A percentile compares a stretch with the other conserved stretches of the same genome.
These are phyloP conservation scores for Bucco capensis DNA, from an alignment of 2,113 vertebrate species.

Conservation along the genomic window DNA sequence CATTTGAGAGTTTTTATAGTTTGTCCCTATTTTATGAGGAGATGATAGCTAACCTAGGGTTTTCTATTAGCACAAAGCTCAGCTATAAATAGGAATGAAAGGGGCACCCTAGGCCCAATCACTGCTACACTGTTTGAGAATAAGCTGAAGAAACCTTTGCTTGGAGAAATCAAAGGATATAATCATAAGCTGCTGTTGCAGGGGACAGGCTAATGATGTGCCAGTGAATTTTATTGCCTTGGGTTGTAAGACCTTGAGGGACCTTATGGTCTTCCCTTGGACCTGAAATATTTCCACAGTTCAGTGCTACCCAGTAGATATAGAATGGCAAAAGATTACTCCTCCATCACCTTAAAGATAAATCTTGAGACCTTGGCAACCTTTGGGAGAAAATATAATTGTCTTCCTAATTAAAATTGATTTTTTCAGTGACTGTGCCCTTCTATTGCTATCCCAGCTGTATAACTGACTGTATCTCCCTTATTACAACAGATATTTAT, in stretches of 20 bases:
- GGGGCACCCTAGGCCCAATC: neutral
- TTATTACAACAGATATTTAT: constrained; percentile 63
- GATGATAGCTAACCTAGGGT: neutral
- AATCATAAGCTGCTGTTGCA: constrained; percentile 35
- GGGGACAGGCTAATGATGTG: constrained; percentile 32
- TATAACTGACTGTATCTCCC: constrained; percentile 40
- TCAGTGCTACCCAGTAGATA: constrained; percentile 12
- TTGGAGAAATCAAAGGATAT: constrained; percentile 17
- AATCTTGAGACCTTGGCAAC: constrained; percentile 65
- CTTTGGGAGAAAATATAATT: constrained; percentile 69
- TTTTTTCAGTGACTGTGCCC: constrained; percentile 62
- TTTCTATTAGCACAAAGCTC: neutral
- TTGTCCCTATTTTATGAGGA: neutral
- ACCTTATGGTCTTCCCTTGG: constrained; percentile 26
- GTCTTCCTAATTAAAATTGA: constrained; percentile 75
- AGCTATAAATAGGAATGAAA: neutral
- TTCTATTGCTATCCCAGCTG: constrained; percentile 46
- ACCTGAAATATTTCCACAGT: constrained; percentile 47
- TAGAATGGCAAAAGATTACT: constrained; percentile 49
- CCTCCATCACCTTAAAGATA: constrained; percentile 65
- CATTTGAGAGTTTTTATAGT: neutral
- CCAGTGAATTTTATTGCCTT: constrained; percentile 53
- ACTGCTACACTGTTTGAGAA: neutral
- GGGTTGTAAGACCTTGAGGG: constrained; percentile 37
- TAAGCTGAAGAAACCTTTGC: neutral